phyloP scores from a whole-genome alignment of 2,888 invertebrate species.

The Limnephilus auricula region DNA sequence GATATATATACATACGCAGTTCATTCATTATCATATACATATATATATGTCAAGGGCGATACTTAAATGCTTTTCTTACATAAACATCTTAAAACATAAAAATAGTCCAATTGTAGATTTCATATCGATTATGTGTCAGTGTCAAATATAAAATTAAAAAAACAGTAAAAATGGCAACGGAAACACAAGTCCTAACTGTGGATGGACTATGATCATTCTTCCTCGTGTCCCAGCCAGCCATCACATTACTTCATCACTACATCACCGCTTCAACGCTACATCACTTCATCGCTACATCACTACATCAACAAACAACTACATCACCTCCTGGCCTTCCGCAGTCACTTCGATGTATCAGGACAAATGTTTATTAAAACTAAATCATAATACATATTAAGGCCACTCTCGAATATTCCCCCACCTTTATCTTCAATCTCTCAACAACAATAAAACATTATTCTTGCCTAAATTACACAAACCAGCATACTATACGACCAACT shows the following conservation, averaged over 20 bases:
- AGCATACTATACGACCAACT: background rate
- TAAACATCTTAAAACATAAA: conserved; percentile 15
- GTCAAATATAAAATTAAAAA: conserved; percentile 28
- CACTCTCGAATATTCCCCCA: background rate
- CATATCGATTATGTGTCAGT: conserved; percentile 2
- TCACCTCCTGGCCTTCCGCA: background rate
- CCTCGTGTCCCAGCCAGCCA: background rate
- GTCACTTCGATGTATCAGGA: background rate
- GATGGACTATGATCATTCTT: background rate
- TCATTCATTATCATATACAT: background rate
- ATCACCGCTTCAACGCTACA: no score
- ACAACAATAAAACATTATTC: background rate
- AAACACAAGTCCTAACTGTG: background rate
- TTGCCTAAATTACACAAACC: background rate
- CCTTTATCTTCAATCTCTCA: no score
- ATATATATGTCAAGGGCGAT: background rate
- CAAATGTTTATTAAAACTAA: background rate
- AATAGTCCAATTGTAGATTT: background rate
- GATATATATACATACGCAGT: background rate
- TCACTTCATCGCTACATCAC: no score
- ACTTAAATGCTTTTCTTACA: conserved; percentile 17
- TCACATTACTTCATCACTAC: no score
- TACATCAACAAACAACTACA: no score
- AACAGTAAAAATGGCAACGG: conserved; percentile 39
- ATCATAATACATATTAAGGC: background rate